phyloP scores from a whole-genome alignment of 2,113 vertebrate species.

The Sarotherodon lohbergeri region DNA sequence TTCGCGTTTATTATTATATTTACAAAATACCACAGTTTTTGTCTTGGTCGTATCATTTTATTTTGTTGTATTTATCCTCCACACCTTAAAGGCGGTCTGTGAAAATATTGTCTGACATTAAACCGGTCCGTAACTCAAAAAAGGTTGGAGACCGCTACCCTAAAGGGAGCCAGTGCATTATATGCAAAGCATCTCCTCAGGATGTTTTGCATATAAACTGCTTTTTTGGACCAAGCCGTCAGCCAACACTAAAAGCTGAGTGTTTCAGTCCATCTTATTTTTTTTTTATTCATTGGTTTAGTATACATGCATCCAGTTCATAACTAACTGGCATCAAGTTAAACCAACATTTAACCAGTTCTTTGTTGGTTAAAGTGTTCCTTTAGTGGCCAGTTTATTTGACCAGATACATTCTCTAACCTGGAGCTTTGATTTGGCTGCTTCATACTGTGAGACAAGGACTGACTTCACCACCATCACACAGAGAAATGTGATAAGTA shows the following conservation, averaged over 20 bases:
- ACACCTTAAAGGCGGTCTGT: neutral
- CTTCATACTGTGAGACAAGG: neutral
- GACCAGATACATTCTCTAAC: neutral
- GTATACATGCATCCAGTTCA: neutral
- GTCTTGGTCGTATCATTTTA: neutral
- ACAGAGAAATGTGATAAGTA: neutral
- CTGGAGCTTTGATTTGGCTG: neutral
- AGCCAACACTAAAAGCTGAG: neutral
- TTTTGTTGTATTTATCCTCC: neutral
- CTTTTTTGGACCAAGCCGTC: neutral
- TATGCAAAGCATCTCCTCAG: neutral
- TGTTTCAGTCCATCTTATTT: neutral
- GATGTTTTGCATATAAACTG: neutral
- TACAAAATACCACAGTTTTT: neutral
- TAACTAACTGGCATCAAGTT: neutral
- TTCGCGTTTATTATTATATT: neutral
- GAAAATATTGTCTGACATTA: neutral
- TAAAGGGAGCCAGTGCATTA: neutral
- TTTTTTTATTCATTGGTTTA: neutral
- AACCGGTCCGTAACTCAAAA: neutral
- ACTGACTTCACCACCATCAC: neutral
- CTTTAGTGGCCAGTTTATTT: neutral
- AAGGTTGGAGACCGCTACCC: neutral
- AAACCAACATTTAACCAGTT: neutral
- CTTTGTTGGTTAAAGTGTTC: neutral